These are phyloP conservation scores for Ryuthela nishihirai DNA, from an alignment of 2,888 invertebrate species.

Conservation along the genomic window DNA sequence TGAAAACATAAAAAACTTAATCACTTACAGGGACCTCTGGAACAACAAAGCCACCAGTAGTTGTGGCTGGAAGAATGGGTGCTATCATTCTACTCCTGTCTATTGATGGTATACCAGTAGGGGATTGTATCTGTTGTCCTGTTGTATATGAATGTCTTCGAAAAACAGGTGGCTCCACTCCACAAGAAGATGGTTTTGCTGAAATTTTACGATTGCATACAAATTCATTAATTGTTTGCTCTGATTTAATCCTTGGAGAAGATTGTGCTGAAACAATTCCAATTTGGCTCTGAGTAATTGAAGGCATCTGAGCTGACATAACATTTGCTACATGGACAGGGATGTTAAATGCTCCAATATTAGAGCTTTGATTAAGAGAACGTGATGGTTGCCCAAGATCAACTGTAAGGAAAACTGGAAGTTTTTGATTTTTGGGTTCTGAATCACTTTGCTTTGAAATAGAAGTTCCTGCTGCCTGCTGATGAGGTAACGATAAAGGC, in stretches of 20 bases:
- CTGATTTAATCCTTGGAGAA: constrained; percentile 1
- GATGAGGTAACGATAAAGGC: constrained; percentile 30
- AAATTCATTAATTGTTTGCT: background rate
- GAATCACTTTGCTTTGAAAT: constrained; percentile 4
- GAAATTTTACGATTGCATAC: background rate
- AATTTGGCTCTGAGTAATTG: background rate
- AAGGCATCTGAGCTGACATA: background rate
- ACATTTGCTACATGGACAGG: background rate
- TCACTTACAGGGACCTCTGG: constrained; percentile 33
- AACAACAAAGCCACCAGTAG: background rate
- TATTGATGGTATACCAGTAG: constrained; percentile 1
- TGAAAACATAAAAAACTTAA: background rate
- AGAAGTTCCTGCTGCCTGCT: constrained; percentile 6
- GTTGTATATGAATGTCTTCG: constrained; percentile 37
- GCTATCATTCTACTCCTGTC: constrained; percentile 33
- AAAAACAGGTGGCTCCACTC: constrained; percentile 13
- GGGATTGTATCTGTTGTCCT: constrained; percentile 15
- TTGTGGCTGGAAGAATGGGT: constrained; percentile 10
- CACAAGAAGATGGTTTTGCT: background rate
- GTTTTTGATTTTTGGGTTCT: constrained; percentile 15
- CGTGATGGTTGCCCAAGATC: constrained; percentile 14
- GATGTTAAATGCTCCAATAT: background rate
- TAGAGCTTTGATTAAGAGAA: too few species aligned
- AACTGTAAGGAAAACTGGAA: constrained; percentile 24
- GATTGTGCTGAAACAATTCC: background rate